Percentiles rank a stretch among this genome's conserved stretches.
phyloP scores from a whole-genome alignment of 2,888 invertebrate genomes.

The Dicranocentrus wangi region DNA sequence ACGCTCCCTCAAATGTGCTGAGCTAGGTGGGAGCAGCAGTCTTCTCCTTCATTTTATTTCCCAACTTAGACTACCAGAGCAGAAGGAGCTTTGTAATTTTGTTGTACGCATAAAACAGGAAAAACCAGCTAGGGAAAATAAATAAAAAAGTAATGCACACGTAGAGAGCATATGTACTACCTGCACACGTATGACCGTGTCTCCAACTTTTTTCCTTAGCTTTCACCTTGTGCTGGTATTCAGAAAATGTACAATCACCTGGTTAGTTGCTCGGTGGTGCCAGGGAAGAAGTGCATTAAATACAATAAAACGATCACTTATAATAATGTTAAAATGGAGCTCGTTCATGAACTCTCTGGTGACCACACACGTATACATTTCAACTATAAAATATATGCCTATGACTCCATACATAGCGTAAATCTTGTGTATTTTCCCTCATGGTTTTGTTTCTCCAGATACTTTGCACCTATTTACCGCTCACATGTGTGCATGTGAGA shows the following conservation, averaged over 20 bases:
- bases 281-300: slow-evolving; percentile 6
- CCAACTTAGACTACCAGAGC: background rate
- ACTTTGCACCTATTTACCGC: background rate
- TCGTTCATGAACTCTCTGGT: slow-evolving; percentile 25
- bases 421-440: slow-evolving; percentile 12
- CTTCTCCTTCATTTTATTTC: slow-evolving; percentile 11
- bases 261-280: background rate
- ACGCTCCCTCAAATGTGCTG: slow-evolving; percentile 7
- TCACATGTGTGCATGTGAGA: background rate
- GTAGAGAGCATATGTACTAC: too few species aligned
- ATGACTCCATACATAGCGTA: background rate
- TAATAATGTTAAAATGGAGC: slow-evolving; percentile 6
- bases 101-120: background rate
- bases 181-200: too few species aligned
- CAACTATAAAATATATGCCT: too few species aligned
- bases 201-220: background rate
- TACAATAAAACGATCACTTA: slow-evolving; percentile 29
- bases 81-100: too few species aligned
- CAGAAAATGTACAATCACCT: slow-evolving; percentile 1
- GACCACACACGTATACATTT: background rate
- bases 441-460: background rate
- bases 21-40: background rate
- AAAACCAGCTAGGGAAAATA: slow-evolving; percentile 12
- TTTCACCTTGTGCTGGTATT: slow-evolving; percentile 34
- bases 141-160: background rate